Evolutionary conservation across 2,113 vertebrate genomes (phyloP), one percentile per base, ranked within the genome.

Genomic region (Mirza zaza): DNA sequence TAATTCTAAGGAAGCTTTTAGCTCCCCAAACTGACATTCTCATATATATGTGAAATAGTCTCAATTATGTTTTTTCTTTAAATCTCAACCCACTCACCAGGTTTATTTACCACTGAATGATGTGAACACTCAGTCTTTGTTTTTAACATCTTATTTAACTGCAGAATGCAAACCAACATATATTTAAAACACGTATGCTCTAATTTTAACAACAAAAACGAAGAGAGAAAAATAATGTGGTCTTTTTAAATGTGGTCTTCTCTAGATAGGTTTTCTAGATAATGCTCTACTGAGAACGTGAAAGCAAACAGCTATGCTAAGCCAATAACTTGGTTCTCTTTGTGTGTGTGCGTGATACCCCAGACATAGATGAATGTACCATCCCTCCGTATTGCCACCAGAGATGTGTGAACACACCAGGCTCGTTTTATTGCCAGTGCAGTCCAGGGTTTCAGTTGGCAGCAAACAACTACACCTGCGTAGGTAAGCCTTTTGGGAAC

Each of bases 371-470:
- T 15, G 99, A 99, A 98, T 99, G 99, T 84, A 86, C 98, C 8
- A 93, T 99, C 80, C 99, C 98, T 92, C 98, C 99, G 0, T 99
- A 99, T 90, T 99, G 99, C 98, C 99, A 99, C 98, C 99, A 99
- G 94, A 98, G 98, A 96, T 99, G 99, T 39, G 98, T 99, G 93
- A 99, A 99, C 98, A 99, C 99, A 0, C 99, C 98, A 18, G 99
- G 99, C 71, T 99, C 99, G 6, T 99, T 99, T 98, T 99, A 99
- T 96, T 99, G 99, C 88, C 99, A 99, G 96, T 99, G 99, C 98
- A 99, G 99, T 63, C 91, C 98, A 5, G 99, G 99, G 67, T 99
- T 99, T 98, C 99, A 99, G 98, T 95, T 99, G 97, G 99, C 99
- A 39, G 98, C 99, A 98, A 99, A 99, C 99, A 99, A 99, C 98